A percentile compares a stretch with the other conserved stretches of the same genome.
Conservation (phyloP, 2,888 invertebrate species). For the Augiades crinisus region DNA sequence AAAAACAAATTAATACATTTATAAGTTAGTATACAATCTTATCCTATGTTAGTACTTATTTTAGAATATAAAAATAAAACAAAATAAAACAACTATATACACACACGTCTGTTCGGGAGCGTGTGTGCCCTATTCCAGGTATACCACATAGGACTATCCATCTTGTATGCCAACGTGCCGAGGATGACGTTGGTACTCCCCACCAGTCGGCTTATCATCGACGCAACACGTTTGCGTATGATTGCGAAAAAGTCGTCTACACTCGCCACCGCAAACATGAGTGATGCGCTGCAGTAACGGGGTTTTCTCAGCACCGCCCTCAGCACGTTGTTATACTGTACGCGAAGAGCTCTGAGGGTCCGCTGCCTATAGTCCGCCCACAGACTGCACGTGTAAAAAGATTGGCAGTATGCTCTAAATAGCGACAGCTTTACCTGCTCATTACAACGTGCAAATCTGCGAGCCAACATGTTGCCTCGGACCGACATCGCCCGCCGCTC, state of each 20-base stretch:
- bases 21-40: not conserved
- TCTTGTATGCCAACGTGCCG: too few relatives aligned
- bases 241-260: too few relatives aligned
- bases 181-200: too few relatives aligned
- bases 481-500: not conserved
- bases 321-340: not conserved
- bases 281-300: not conserved
- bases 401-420: slow-evolving; percentile 8
- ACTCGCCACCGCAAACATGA: too few relatives aligned
- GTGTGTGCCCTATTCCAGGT: too few relatives aligned
- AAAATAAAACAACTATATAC: too few relatives aligned
- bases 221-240: too few relatives aligned
- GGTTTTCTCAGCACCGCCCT: not conserved
- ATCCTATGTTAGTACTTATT: not conserved
- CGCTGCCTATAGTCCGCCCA: not conserved
- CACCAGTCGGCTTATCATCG: too few relatives aligned
- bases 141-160: too few relatives aligned
- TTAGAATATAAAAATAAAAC: not conserved
- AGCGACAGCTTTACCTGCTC: not conserved
- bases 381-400: slow-evolving; percentile 15
- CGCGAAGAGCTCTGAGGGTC: not conserved
- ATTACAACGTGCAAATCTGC: not conserved
- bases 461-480: not conserved
- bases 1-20: not conserved
- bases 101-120: too few relatives aligned